These are phyloP conservation scores for Tiaroga cobitis DNA, from an alignment of 2,797 vertebrate genomes.

Conservation along the genomic window DNA sequence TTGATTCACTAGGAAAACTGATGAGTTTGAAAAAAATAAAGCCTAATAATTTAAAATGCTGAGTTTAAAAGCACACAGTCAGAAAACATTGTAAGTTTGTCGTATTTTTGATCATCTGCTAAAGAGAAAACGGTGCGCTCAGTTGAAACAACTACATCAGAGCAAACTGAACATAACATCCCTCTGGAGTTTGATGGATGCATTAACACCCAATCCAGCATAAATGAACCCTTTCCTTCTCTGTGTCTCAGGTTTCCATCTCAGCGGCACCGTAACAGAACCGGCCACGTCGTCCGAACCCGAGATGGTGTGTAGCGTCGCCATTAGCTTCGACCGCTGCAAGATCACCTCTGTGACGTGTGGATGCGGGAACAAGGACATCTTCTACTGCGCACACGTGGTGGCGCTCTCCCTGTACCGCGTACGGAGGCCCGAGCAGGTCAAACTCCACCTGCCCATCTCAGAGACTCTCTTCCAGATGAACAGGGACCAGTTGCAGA, in stretches of 20 bases:
- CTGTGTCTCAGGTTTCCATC: conserved; percentile 87
- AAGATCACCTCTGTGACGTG: conserved; percentile 99
- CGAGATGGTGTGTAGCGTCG: conserved; percentile 94
- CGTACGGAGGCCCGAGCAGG: conserved; percentile 96
- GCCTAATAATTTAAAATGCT: not conserved
- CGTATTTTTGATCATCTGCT: not conserved
- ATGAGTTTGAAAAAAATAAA: not conserved
- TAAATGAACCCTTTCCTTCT: conserved; percentile 47
- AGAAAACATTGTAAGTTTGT: no score
- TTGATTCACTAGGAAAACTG: not conserved
- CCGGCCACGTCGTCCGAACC: conserved; percentile 91
- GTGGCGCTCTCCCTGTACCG: conserved; percentile 97
- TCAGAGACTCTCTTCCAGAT: conserved; percentile 99
- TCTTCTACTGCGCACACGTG: conserved; percentile 98
- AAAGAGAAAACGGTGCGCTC: no score
- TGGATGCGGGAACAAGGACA: conserved; percentile 99
- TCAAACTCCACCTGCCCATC: conserved; percentile 98
- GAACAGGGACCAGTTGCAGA: conserved; percentile 99
- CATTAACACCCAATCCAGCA: not conserved
- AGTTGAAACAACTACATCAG: no score
- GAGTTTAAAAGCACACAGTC: not conserved
- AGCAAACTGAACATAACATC: conserved; percentile 20
- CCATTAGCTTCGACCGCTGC: conserved; percentile 99
- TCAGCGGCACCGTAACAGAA: conserved; percentile 97
- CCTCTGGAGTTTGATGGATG: not conserved